Evolutionary conservation across 2,797 vertebrate genomes (phyloP).

Genomic region (Staurois parvus): DNA sequence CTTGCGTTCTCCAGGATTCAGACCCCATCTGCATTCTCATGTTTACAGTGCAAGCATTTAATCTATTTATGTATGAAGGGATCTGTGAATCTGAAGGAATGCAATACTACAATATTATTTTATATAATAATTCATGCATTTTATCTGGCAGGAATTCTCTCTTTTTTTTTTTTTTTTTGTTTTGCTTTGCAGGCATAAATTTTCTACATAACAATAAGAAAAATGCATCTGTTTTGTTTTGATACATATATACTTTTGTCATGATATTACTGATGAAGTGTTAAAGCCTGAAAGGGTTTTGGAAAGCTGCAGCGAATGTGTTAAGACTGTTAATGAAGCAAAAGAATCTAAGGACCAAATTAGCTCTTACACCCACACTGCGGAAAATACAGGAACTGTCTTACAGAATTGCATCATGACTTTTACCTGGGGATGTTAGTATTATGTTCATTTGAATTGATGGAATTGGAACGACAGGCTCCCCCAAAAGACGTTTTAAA

Average conservation of each 20-base stretch:
- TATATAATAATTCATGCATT: constrained; percentile 47
- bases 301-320: constrained; percentile 79
- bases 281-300: constrained; percentile 79
- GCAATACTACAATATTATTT: constrained; percentile 22
- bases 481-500: constrained; percentile 76
- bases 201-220: constrained; percentile 55
- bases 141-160: constrained; percentile 52
- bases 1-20: constrained; percentile 34
- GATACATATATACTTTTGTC: constrained; percentile 4
- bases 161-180: constrained; percentile 20
- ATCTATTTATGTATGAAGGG: constrained; percentile 47
- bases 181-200: constrained; percentile 54
- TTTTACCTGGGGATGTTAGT: constrained; percentile 77
- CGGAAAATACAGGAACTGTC: constrained; percentile 77
- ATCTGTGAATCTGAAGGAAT: constrained; percentile 30
- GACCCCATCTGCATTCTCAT: constrained; percentile 36
- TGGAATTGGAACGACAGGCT: constrained; percentile 76
- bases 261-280: constrained; percentile 69
- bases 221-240: constrained; percentile 30
- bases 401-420: constrained; percentile 77
- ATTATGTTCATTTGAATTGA: constrained; percentile 74
- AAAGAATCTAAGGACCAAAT: constrained; percentile 80
- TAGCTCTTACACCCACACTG: constrained; percentile 79
- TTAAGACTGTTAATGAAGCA: constrained; percentile 85
- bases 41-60: constrained; percentile 36